Evolutionary conservation across 2,888 invertebrate genomes (phyloP).

Genomic region (Agrotis segetum): DNA sequence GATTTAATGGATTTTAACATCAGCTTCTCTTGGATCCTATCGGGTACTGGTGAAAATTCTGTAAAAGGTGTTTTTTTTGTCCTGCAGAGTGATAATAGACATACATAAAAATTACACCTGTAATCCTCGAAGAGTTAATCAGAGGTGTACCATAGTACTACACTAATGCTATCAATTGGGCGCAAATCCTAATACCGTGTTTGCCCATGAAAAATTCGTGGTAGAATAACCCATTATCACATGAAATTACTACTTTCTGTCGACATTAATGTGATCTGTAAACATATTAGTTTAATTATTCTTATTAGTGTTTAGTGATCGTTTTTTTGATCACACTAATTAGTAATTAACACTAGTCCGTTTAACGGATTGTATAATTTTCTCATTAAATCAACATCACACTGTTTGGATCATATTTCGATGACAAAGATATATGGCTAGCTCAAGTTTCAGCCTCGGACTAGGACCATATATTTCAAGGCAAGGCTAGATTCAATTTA

Average conservation of each 20-base stretch:
- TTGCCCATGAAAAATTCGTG: no score
- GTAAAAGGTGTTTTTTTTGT: no score
- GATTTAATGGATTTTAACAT: not conserved
- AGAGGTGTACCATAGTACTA: no score
- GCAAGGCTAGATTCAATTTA: slow-evolving; percentile 1
- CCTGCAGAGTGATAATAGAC: no score
- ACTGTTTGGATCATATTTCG: not conserved
- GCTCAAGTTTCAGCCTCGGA: not conserved
- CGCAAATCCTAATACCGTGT: no score
- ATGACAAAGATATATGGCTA: not conserved
- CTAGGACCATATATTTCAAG: not conserved
- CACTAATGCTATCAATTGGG: no score
- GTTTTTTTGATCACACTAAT: slow-evolving; percentile 6
- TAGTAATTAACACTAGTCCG: not conserved
- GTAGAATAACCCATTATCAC: no score
- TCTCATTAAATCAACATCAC: slow-evolving; percentile 1
- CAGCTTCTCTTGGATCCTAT: not conserved
- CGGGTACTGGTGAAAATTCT: no score
- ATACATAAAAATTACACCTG: no score
- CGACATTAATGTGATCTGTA: not conserved
- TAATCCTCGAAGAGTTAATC: no score
- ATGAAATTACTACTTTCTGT: not conserved
- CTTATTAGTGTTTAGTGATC: not conserved
- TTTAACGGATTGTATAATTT: slow-evolving; percentile 2
- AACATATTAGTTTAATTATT: not conserved